These are phyloP conservation scores for Harmothoe impar DNA, from an alignment of 2,888 invertebrate species.

Conservation along the genomic window DNA sequence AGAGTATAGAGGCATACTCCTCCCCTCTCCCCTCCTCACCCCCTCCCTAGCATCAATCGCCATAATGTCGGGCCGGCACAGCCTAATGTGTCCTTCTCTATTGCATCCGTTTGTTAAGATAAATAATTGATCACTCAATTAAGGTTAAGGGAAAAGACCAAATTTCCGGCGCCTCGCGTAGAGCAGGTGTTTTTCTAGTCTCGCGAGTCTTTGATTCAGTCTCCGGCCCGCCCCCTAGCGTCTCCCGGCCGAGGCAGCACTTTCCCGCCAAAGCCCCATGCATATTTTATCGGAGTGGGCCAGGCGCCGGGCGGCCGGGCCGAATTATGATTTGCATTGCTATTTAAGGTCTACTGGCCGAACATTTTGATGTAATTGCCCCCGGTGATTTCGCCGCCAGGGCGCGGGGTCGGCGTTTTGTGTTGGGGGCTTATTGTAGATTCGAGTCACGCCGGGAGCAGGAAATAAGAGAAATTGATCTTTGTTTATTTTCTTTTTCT, in stretches of 20 bases:
- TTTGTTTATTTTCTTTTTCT: neutral
- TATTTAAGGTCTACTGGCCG: constrained; percentile 53
- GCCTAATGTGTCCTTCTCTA: constrained; percentile 59
- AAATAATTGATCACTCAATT: constrained; percentile 65
- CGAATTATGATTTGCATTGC: constrained; percentile 59
- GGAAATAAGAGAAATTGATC: constrained; percentile 14
- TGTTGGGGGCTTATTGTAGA: neutral
- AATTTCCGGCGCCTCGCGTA: constrained; percentile 61
- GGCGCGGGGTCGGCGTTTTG: constrained; percentile 24
- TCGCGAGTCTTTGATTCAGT: constrained; percentile 59
- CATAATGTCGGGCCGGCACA: constrained; percentile 15
- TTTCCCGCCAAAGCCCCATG: constrained; percentile 48
- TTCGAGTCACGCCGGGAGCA: neutral
- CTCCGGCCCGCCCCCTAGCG: neutral
- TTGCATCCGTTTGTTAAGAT: constrained; percentile 62
- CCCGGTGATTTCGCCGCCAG: neutral
- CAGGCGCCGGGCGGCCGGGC: neutral
- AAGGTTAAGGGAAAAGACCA: constrained; percentile 63
- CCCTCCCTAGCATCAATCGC: constrained; percentile 48
- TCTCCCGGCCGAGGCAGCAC: neutral
- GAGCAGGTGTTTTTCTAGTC: constrained; percentile 63
- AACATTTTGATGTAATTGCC: constrained; percentile 54
- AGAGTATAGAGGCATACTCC: neutral
- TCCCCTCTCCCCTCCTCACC: neutral
- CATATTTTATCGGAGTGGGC: constrained; percentile 39